A percentile compares a stretch with the other conserved stretches of the same genome.
Evolutionary conservation across 2,113 vertebrate genomes (phyloP).

Genomic region (Archocentrus centrarchus): DNA sequence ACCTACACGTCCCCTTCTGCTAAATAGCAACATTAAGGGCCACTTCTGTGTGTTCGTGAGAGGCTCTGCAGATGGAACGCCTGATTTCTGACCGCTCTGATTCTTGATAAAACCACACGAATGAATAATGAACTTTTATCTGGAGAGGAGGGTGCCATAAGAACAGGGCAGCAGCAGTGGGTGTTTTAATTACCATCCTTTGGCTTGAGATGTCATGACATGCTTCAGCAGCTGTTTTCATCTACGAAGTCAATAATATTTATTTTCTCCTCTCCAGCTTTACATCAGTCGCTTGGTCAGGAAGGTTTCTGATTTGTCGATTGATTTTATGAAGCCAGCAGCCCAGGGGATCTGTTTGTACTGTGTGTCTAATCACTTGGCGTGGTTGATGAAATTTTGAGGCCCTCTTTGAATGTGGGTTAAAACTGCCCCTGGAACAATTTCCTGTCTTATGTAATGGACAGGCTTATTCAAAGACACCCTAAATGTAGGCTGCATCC

Average conservation of each 20-base stretch:
- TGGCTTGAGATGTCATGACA: slow-evolving; percentile 29
- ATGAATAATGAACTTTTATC: slow-evolving; percentile 56
- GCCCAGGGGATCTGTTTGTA: slow-evolving; percentile 11
- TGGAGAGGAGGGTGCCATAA: slow-evolving; percentile 24
- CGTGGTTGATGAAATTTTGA: slow-evolving; percentile 16
- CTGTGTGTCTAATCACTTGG: slow-evolving; percentile 33
- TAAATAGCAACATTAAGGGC: slow-evolving; percentile 27
- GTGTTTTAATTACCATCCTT: slow-evolving; percentile 51
- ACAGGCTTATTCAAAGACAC: slow-evolving; percentile 21
- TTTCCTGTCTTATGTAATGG: slow-evolving; percentile 52
- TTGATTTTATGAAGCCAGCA: slow-evolving; percentile 34
- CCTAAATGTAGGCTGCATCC: slow-evolving; percentile 33
- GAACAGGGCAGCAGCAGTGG: slow-evolving; percentile 26
- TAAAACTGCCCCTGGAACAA: slow-evolving; percentile 43
- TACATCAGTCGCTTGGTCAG: slow-evolving; percentile 23
- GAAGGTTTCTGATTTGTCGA: slow-evolving; percentile 20
- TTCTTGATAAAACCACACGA: slow-evolving; percentile 28
- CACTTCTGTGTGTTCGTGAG: slow-evolving; percentile 30
- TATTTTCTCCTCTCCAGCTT: slow-evolving; percentile 8
- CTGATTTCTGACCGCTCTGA: slow-evolving; percentile 42
- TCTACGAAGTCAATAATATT: slow-evolving; percentile 40
- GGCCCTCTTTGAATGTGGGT: slow-evolving; percentile 36
- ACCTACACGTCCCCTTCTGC: slow-evolving; percentile 12
- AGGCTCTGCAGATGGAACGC: not conserved
- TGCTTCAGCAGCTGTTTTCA: slow-evolving; percentile 27